Base-by-base conservation (phyloP, 2,113 vertebrate species). In the Oostethus manadensis region DNA sequence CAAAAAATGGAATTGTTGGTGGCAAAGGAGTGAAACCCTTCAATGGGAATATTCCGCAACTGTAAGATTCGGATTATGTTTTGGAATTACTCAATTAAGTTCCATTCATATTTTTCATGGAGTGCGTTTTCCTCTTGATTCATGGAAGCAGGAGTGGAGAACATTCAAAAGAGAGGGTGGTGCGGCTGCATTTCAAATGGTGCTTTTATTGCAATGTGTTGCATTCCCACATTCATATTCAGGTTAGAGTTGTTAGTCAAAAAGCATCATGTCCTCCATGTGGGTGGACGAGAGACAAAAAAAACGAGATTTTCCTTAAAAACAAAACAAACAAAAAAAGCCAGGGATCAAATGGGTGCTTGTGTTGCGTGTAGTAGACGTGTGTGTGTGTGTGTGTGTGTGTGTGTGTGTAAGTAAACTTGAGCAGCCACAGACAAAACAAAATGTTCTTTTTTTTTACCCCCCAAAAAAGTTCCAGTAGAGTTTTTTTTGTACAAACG, bases 161-260 rank as follows among this genome's bases (percentile, higher is more conserved):
- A 18, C 29, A 54, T 35, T 38, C 8, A 17, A 11, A 20, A 45
- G 18, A 42, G 22, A 2, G 15, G 22, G 4, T 13, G 23, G 23
- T 20, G 20, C 6, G 17, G 53, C 49, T 82, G 79, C 84, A 79
- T 89, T 89, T 89, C 81, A 86, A 86, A 90, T 86, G 88, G 89
- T 90, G 89, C 85, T 91, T 90, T 90, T 91, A 91, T 91, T 89
- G 90, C 90, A 90, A 89, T 90, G 89, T 90, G 88, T 89, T 88
- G 88, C 88, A 91, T 90, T 90, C 88, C 89, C 88, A 91, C 89
- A 91, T 91, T 91, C 89, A 89, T 88, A 55, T 55, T 55, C 53
- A 88, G 89, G 89, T 91, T 90, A 88, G 85, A 89, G 88, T 87
- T 88, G 89, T 90, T 90, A 90, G 89, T 91, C 87, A 89, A 89